phyloP scores from a whole-genome alignment of 2,888 invertebrate genomes.

The Galerucella calmariensis region DNA sequence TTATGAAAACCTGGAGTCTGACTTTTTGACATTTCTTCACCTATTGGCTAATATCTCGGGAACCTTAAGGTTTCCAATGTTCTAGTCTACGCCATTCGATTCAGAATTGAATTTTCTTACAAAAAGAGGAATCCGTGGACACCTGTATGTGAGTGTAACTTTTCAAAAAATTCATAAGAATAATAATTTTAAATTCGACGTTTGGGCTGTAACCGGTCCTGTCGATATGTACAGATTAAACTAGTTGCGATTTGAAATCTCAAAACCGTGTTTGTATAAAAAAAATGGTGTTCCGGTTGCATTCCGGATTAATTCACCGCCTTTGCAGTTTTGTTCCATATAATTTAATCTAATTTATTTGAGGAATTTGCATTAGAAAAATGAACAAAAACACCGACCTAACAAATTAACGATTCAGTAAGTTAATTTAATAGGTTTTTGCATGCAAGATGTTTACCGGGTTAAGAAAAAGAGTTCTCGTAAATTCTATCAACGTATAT shows the following conservation, averaged over 20 bases:
- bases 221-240: not conserved
- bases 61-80: too few relatives aligned
- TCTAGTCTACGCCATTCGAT: too few relatives aligned
- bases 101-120: too few relatives aligned
- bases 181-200: too few relatives aligned
- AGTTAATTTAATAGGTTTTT: conserved; percentile 30
- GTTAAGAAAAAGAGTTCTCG: not conserved
- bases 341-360: conserved; percentile 37
- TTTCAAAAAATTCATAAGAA: too few relatives aligned
- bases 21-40: too few relatives aligned
- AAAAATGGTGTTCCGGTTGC: conserved; percentile 28
- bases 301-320: conserved; percentile 34
- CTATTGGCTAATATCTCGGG: too few relatives aligned
- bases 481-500: too few relatives aligned
- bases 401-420: conserved; percentile 35
- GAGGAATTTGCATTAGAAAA: conserved; percentile 35
- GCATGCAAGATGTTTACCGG: conserved; percentile 36
- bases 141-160: too few relatives aligned
- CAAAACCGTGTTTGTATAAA: not conserved
- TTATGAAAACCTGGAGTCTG: too few relatives aligned
- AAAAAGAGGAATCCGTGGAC: too few relatives aligned
- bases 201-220: not conserved
- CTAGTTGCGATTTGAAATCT: conserved; percentile 15
- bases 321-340: conserved; percentile 34
- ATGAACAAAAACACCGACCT: conserved; percentile 27